Percentiles rank a stretch among this genome's conserved stretches.
phyloP scores from a whole-genome alignment of 2,888 invertebrate species.

The Hedya salicella region DNA sequence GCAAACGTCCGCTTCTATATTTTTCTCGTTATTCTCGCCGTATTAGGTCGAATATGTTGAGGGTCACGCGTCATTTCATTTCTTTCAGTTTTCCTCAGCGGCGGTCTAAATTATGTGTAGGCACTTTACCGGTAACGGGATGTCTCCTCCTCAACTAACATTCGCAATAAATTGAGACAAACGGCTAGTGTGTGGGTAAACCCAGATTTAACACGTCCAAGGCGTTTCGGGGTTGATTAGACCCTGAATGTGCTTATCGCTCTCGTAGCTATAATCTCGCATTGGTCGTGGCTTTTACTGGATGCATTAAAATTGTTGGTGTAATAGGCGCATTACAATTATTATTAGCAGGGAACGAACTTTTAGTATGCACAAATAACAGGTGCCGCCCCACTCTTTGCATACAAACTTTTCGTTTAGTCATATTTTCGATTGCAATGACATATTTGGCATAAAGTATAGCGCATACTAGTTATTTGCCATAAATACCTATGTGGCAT shows the following conservation, averaged over 20 bases:
- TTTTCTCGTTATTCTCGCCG: slow-evolving; percentile 10
- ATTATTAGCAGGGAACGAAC: no score
- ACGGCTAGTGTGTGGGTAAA: slow-evolving; percentile 21
- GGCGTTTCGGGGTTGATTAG: slow-evolving; percentile 35
- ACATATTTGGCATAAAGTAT: no score
- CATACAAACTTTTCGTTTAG: no score
- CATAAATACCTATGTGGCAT: no score
- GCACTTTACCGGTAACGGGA: slow-evolving; percentile 31
- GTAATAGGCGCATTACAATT: no score
- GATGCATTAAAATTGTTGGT: background rate
- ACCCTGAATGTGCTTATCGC: slow-evolving; percentile 1
- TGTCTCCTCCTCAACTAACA: slow-evolving; percentile 31
- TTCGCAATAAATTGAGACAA: slow-evolving; percentile 38
- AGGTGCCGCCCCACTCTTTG: no score
- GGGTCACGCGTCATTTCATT: slow-evolving; percentile 26
- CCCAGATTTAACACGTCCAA: slow-evolving; percentile 30
- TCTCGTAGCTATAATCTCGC: background rate
- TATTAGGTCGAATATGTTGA: slow-evolving; percentile 32
- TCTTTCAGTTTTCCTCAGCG: slow-evolving; percentile 8
- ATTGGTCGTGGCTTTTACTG: background rate
- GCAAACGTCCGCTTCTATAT: background rate
- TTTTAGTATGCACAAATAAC: no score
- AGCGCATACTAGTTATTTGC: no score
- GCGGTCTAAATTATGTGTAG: slow-evolving; percentile 2
- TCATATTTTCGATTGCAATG: no score